Conservation (phyloP, 2,797 vertebrate species). For the Sebastes wilsoni region DNA sequence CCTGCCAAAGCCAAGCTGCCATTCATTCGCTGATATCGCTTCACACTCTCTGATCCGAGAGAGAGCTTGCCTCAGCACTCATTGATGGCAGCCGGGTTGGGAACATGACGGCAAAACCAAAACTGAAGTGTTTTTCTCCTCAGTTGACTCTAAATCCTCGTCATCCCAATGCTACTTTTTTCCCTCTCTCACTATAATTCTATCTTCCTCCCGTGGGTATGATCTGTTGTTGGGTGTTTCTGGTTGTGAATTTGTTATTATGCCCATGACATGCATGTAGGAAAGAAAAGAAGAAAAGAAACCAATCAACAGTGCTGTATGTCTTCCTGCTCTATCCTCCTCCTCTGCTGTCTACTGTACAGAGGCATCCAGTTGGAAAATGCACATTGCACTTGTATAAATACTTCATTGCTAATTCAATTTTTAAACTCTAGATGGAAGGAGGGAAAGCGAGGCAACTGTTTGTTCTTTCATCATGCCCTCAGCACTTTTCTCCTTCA, state of each 20-base stretch:
- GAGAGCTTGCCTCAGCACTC: constrained; percentile 42
- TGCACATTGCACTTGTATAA: constrained; percentile 59
- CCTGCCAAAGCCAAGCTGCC: constrained; percentile 23
- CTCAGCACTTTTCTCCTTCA: constrained; percentile 25
- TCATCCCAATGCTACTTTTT: not conserved
- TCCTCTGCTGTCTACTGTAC: constrained; percentile 17
- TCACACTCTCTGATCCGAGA: constrained; percentile 25
- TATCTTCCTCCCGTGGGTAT: not conserved
- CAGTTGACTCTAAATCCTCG: constrained; percentile 1
- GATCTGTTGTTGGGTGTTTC: not conserved
- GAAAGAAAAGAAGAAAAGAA: not conserved
- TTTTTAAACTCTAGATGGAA: constrained; percentile 65
- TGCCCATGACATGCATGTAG: not conserved
- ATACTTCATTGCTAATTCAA: constrained; percentile 74
- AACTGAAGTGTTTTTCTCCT: constrained; percentile 15
- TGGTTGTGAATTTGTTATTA: not conserved
- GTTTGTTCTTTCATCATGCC: constrained; percentile 32
- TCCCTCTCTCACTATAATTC: not conserved
- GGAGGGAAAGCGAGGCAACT: constrained; percentile 18
- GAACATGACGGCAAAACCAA: not conserved
- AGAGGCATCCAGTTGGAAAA: constrained; percentile 61
- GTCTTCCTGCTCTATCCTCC: not conserved
- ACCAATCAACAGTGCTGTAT: not conserved
- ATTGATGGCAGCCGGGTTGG: constrained; percentile 16
- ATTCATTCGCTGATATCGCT: constrained; percentile 40